Conservation (phyloP, 2,888 invertebrate species). For the Idaea dimidiata region DNA sequence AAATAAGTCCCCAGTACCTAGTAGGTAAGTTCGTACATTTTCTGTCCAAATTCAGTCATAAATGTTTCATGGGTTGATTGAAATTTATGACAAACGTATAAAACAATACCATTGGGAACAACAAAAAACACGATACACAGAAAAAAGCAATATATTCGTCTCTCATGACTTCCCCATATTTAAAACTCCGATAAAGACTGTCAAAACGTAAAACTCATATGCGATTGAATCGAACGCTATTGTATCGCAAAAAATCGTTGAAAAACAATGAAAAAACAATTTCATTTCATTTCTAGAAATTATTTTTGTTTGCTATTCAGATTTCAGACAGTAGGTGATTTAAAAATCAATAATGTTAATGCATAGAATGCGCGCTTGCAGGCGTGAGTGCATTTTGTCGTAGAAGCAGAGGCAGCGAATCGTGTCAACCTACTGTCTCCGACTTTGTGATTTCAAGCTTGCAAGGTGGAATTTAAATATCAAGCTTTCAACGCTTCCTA, state of each 20-base stretch:
- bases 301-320: conserved; percentile 58
- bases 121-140: background rate
- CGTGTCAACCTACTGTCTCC: conserved; percentile 53
- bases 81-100: background rate
- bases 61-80: background rate
- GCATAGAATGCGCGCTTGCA: conserved; percentile 58
- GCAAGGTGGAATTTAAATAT: conserved; percentile 40
- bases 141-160: conserved; percentile 1
- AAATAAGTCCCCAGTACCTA: background rate
- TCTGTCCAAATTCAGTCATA: background rate
- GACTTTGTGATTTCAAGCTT: conserved; percentile 46
- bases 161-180: conserved; percentile 5
- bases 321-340: conserved; percentile 60
- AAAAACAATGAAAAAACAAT: conserved; percentile 5
- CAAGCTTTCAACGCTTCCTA: conserved; percentile 9
- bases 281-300: conserved; percentile 35
- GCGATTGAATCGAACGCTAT: background rate
- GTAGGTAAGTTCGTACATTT: background rate
- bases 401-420: conserved; percentile 52
- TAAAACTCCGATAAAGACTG: conserved; percentile 6
- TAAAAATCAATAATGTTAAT: conserved; percentile 74
- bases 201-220: conserved; percentile 4
- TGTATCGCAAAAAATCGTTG: background rate
- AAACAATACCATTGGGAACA: background rate
- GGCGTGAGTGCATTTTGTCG: conserved; percentile 74